A percentile compares a stretch with the other conserved stretches of the same genome.
Conservation (phyloP, 2,797 vertebrate species). For the Morus bassanus region DNA sequence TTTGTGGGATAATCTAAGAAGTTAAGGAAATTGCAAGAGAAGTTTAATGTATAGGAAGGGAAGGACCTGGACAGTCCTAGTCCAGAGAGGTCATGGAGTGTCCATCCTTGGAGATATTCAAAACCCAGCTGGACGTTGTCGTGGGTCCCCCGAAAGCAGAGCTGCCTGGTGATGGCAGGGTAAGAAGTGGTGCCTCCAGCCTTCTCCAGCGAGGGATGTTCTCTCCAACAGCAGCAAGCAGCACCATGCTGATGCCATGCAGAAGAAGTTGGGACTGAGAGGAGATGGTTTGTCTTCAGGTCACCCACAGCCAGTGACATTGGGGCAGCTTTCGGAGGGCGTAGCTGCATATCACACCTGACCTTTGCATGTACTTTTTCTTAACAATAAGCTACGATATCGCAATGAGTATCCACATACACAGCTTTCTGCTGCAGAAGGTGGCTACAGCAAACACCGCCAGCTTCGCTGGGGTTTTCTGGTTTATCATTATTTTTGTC, state of each 20-base stretch:
- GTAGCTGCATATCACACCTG: neutral
- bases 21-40: neutral
- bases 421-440: neutral
- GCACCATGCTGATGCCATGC: neutral
- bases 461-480: neutral
- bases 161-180: neutral
- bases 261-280: neutral
- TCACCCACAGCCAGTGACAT: neutral
- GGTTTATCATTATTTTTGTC: slow-evolving; percentile 26
- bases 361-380: neutral
- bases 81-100: neutral
- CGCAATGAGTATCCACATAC: accelerated
- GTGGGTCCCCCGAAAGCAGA: neutral
- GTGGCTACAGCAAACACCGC: neutral
- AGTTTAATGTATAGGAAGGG: neutral
- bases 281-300: neutral
- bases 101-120: neutral
- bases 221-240: neutral
- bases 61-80: neutral
- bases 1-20: neutral
- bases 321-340: neutral
- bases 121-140: neutral
- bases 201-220: neutral
- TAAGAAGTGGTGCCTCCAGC: neutral
- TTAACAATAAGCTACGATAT: accelerated